phyloP scores from a whole-genome alignment of 2,797 vertebrate genomes.

The Acipenser transmontanus region DNA sequence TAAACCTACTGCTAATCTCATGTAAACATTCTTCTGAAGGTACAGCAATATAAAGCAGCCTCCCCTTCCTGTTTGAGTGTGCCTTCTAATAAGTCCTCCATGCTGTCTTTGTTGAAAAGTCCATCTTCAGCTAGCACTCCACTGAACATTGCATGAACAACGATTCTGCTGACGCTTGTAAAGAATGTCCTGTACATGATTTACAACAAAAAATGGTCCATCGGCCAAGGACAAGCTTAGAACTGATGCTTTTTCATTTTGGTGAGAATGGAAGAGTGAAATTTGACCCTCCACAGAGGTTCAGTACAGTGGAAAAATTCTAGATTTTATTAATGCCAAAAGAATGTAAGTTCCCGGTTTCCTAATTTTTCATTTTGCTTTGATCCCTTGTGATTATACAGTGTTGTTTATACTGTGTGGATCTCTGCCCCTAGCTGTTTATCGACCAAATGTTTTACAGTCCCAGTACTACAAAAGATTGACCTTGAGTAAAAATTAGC shows the following conservation, averaged over 20 bases:
- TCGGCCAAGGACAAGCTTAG: not conserved
- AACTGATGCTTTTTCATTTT: not conserved
- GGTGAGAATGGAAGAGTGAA: not conserved
- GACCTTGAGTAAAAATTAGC: conserved; percentile 6
- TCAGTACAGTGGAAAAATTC: not conserved
- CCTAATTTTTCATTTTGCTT: not conserved
- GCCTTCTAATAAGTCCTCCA: too few relatives aligned
- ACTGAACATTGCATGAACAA: not conserved
- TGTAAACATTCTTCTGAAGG: too few relatives aligned
- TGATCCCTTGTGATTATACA: conserved; percentile 9
- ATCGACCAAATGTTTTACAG: not conserved
- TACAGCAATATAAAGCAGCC: too few relatives aligned
- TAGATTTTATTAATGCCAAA: not conserved
- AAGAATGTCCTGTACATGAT: too few relatives aligned
- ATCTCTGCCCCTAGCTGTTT: conserved; percentile 6
- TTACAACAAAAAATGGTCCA: not conserved
- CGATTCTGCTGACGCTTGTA: not conserved
- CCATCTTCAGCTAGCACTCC: too few relatives aligned
- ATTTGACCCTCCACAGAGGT: not conserved
- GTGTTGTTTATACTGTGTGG: conserved; percentile 3
- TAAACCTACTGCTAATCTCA: too few relatives aligned
- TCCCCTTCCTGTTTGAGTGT: too few relatives aligned
- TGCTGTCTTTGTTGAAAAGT: too few relatives aligned
- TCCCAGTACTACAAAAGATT: not conserved
- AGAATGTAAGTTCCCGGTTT: not conserved